phyloP scores from a whole-genome alignment of 35 echinoderm and acorn worm genomes.

The Heliocidaris erythrogramma region DNA sequence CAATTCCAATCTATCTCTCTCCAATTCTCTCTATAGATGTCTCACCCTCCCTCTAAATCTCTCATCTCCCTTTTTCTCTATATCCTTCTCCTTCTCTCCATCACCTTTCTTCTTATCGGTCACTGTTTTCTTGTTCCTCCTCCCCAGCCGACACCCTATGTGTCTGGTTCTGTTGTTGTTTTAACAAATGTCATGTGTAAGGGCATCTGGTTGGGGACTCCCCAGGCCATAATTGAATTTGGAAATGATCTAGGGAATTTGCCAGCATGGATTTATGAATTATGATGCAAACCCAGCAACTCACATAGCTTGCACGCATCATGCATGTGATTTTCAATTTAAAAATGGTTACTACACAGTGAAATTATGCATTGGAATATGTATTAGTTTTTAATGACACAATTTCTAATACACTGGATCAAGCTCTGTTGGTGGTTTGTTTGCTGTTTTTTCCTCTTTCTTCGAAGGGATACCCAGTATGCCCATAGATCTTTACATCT shows the following conservation, averaged over 20 bases:
- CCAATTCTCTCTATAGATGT: no score
- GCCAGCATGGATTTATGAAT: neutral
- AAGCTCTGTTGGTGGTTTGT: no score
- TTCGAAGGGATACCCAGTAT: no score
- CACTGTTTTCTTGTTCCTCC: neutral
- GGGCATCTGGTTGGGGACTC: slow-evolving; percentile 29
- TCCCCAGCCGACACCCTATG: neutral
- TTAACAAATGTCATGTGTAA: slow-evolving; percentile 44
- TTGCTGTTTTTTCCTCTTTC: no score
- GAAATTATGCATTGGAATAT: neutral
- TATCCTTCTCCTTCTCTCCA: neutral
- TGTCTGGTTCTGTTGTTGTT: slow-evolving; percentile 33
- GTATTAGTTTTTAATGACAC: neutral
- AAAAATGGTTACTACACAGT: neutral
- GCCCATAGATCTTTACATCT: no score
- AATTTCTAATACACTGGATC: no score
- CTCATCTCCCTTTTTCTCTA: neutral
- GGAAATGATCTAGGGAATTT: neutral
- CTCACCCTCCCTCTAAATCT: neutral
- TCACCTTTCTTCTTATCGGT: neutral
- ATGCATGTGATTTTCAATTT: neutral
- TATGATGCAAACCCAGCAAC: neutral
- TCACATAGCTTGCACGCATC: neutral
- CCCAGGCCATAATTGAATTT: slow-evolving; percentile 37
- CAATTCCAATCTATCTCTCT: no score